Conservation (phyloP, 2,888 invertebrate species). For the Erebia aethiops region DNA sequence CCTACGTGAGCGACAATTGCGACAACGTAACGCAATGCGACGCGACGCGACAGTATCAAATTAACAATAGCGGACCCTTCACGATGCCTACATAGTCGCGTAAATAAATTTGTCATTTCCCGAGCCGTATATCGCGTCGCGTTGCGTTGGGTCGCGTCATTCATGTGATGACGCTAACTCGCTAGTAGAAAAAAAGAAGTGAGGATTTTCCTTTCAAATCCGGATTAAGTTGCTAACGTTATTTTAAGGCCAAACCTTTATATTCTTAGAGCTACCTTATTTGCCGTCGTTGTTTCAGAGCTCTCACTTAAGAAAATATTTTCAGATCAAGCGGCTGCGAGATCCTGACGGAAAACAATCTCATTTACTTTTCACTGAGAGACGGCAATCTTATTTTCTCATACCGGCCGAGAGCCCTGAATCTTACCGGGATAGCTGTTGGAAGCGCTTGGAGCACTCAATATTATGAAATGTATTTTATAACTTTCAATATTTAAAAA, state of each 20-base stretch:
- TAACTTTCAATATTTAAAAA: background rate
- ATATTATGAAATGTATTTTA: background rate
- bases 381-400: background rate
- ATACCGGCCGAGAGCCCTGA: background rate
- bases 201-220: background rate
- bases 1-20: too few relatives aligned
- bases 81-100: too few relatives aligned
- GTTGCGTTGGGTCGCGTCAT: too few relatives aligned
- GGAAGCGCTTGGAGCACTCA: background rate
- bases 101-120: too few relatives aligned
- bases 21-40: too few relatives aligned
- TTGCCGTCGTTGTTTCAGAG: background rate
- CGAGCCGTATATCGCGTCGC: too few relatives aligned
- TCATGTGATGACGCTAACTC: too few relatives aligned
- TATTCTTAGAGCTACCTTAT: too few relatives aligned
- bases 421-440: background rate
- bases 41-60: too few relatives aligned
- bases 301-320: background rate
- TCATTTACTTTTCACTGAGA: background rate
- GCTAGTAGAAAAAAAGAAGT: background rate
- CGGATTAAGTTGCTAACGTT: background rate
- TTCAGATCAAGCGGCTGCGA: background rate
- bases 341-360: constrained; percentile 5
- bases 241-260: background rate
- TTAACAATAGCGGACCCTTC: too few relatives aligned